Evolutionary conservation across 2,797 vertebrate genomes (phyloP).

Genomic region (Echiichthys vipera): DNA sequence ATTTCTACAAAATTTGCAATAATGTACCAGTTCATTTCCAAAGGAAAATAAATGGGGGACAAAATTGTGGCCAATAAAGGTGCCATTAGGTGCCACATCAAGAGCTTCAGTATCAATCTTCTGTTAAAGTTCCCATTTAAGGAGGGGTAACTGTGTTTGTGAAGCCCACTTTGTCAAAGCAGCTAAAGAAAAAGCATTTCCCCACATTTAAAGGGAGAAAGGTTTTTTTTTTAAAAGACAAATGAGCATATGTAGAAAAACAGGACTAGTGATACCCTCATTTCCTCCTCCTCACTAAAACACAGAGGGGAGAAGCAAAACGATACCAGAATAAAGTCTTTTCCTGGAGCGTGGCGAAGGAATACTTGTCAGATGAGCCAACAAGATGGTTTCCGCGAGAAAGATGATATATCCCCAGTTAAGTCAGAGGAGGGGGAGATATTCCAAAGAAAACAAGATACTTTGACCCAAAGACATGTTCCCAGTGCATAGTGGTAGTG

Average conservation of each 20-base stretch:
- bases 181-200: constrained; percentile 70
- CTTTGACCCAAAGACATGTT: constrained; percentile 79
- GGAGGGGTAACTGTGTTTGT: constrained; percentile 48
- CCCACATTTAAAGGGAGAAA: constrained; percentile 56
- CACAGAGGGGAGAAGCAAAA: constrained; percentile 55
- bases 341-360: constrained; percentile 53
- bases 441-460: constrained; percentile 76
- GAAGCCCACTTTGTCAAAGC: constrained; percentile 72
- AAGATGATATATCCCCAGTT: constrained; percentile 71
- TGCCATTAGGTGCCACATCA: constrained; percentile 61
- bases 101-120: constrained; percentile 67
- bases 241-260: constrained; percentile 74
- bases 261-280: constrained; percentile 55
- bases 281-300: constrained; percentile 56
- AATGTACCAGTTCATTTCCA: constrained; percentile 72
- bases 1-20: constrained; percentile 67
- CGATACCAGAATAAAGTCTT: constrained; percentile 64
- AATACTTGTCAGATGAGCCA: constrained; percentile 78
- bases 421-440: constrained; percentile 56
- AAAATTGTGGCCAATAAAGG: constrained; percentile 44
- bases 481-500: constrained; percentile 72
- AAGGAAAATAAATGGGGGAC: constrained; percentile 9
- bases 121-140: constrained; percentile 62
- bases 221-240: constrained; percentile 57
- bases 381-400: constrained; percentile 67